Base-by-base conservation (phyloP, 2,888 invertebrate genomes). In the Plutella xylostella region DNA sequence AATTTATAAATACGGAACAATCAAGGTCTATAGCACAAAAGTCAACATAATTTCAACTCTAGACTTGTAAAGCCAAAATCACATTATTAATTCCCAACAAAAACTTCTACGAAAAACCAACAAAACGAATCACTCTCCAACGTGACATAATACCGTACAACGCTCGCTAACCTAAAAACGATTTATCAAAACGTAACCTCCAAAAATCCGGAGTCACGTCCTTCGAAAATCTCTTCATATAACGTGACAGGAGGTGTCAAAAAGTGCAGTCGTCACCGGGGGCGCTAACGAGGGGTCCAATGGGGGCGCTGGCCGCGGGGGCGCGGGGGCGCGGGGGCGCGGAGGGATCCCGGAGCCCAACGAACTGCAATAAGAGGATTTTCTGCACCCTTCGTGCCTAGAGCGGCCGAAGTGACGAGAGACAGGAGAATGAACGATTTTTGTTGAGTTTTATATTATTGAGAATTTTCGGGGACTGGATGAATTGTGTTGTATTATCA, bases 301-400 rank as follows among this genome's bases (percentile, higher is more conserved):
- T 41, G 21, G 19, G 17, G 28, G 55, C 55, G 63, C 56, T 60
- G 58, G 60, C 55, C 55, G 53, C 46, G 51, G 50, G 47, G 52
- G 50, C 55, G 49, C 53, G 43, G 42, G 46, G 53, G 53, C 39
- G 25, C 12, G 39, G 17, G 20, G 54, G 56, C 63, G 55, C 61
- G 58, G 60, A 54, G 55, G 53, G 48, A 17, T 17, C 53, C 53
- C 55, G 55, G 66, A 61, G 71, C 61, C 72, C 79, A 80, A 59
- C 77, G 76, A 72, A 55, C 76, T 80, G 82, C 82, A 79, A 74
- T 82, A 80, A 82, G 79, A 79, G 78, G 80, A 79, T n/a, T n/a
- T 82, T 78, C 65, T 70, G 70, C 72, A 72, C 78, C 79, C 80
- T 56, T 55, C 52, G 45, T 34, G 51, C 33, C 35, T 49, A 64